Evolutionary conservation across 1,140 invertebrate species (phyloP), one percentile per base, ranked within the genome.

Genomic region (Diabrotica undecimpunctata): DNA sequence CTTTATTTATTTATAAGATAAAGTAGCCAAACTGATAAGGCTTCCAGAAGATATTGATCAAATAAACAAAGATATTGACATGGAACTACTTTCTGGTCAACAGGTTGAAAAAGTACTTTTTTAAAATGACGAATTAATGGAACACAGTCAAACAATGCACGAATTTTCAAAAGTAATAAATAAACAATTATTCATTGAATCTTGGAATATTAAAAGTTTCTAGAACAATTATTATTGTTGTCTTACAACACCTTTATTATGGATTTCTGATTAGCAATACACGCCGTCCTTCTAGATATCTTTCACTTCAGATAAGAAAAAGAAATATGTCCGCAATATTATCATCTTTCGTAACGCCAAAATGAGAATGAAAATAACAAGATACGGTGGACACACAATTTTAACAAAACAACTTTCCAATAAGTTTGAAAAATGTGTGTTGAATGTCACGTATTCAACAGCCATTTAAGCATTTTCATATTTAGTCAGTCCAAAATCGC

Each of bases 231-330:
- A 25, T 25, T 25, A 25, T 2, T 25, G 25, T 25, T 25, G 25
- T 25, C 25, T 25, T 25, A 25, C 25, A 25, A 25, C 25, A 25
- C 25, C 25, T 25, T 25, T 25, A 25, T 46, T 46, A 46, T 46
- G 41, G 41, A 46, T 46, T 46, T 46, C 41, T 46, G 41, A 46
- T 46, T 46, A 6, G 41, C 41, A 25, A 25, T 25, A 25, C 25
- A 46, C 41, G 41, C 41, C 41, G 41, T 46, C 41, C n/a, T 46
- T 46, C 41, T 46, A 46, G 41, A 46, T 46, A 46, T 46, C 41
- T 46, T 25, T 46, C 41, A 46, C 41, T 46, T 46, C 41, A 5
- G 41, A 46, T 46, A 46, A 46, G 41, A 46, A 46, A 46, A 46
- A 10, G 5, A 46, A 46, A 10, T 25, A 25, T 25, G 25, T 25